These are phyloP conservation scores for Trididemnum miniatum DNA, from an alignment of 23 tunicate genomes.

Conservation along the genomic window DNA sequence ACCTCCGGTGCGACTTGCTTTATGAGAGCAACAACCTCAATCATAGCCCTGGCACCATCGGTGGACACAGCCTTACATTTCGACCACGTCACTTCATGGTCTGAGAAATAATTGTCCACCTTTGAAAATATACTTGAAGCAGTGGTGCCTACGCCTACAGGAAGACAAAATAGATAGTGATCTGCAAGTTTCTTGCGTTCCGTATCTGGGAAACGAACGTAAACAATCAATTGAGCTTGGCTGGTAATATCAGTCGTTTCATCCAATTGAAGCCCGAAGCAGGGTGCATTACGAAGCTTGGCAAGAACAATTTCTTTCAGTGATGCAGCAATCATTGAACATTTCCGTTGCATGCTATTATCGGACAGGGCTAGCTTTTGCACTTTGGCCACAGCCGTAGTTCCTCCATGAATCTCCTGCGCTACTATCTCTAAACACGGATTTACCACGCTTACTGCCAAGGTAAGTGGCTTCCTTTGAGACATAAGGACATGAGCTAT, in stretches of 20 bases:
- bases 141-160: slow-evolving; percentile 31
- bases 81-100: too few relatives aligned
- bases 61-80: too few relatives aligned
- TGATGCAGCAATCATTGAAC: slow-evolving; percentile 49
- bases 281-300: slow-evolving; percentile 46
- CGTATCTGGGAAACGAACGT: slow-evolving; percentile 39
- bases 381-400: slow-evolving; percentile 50
- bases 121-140: too few relatives aligned
- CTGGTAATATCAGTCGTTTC: slow-evolving; percentile 52
- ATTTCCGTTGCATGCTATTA: slow-evolving; percentile 40
- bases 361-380: slow-evolving; percentile 65
- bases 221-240: too few relatives aligned
- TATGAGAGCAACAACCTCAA: slow-evolving; percentile 8
- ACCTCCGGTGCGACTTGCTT: too few relatives aligned
- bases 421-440: slow-evolving; percentile 64
- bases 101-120: slow-evolving; percentile 17
- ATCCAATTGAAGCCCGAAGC: slow-evolving; percentile 43
- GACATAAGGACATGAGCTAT: slow-evolving; percentile 55
- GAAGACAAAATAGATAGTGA: slow-evolving; percentile 30
- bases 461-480: slow-evolving; percentile 62
- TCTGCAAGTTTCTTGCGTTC: slow-evolving; percentile 6
- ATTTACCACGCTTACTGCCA: slow-evolving; percentile 59
- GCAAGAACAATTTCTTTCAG: slow-evolving; percentile 42
- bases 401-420: slow-evolving; percentile 52
- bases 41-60: slow-evolving; percentile 29